phyloP scores from a whole-genome alignment of 2,888 invertebrate species.

The Athripsodes cinereus region DNA sequence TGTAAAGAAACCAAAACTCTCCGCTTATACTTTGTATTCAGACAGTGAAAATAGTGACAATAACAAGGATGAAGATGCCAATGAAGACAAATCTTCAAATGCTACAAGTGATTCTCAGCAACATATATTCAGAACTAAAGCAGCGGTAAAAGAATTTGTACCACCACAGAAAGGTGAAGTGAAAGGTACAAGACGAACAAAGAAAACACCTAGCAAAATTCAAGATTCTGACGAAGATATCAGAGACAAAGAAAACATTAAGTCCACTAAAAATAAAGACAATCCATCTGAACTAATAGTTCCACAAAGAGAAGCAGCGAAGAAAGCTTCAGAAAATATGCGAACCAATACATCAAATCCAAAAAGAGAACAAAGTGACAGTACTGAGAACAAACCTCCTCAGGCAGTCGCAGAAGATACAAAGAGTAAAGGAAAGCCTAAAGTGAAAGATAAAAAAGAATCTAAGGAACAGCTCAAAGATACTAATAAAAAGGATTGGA shows the following conservation, averaged over 20 bases:
- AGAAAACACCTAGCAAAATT: slow-evolving; percentile 40
- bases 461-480: slow-evolving; percentile 32
- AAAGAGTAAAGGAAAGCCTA: slow-evolving; percentile 41
- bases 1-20: slow-evolving; percentile 51
- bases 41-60: slow-evolving; percentile 61
- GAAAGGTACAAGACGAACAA: slow-evolving; percentile 37
- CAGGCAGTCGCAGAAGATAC: slow-evolving; percentile 35
- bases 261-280: slow-evolving; percentile 47
- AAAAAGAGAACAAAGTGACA: slow-evolving; percentile 35
- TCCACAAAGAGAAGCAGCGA: slow-evolving; percentile 85
- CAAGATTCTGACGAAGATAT: slow-evolving; percentile 43
- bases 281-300: slow-evolving; percentile 79
- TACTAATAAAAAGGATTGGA: slow-evolving; percentile 36
- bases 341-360: slow-evolving; percentile 54
- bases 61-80: slow-evolving; percentile 51
- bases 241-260: slow-evolving; percentile 47
- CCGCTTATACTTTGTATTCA: slow-evolving; percentile 77
- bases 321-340: slow-evolving; percentile 86
- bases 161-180: slow-evolving; percentile 41
- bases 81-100: slow-evolving; percentile 54
- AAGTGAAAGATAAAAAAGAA: slow-evolving; percentile 43
- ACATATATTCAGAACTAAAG: slow-evolving; percentile 69
- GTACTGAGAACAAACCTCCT: slow-evolving; percentile 28
- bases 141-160: slow-evolving; percentile 78
- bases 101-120: slow-evolving; percentile 64